Percentiles rank a stretch among this genome's conserved stretches.
Evolutionary conservation across 2,888 invertebrate species (phyloP).

Genomic region (Lochmaea capreae): DNA sequence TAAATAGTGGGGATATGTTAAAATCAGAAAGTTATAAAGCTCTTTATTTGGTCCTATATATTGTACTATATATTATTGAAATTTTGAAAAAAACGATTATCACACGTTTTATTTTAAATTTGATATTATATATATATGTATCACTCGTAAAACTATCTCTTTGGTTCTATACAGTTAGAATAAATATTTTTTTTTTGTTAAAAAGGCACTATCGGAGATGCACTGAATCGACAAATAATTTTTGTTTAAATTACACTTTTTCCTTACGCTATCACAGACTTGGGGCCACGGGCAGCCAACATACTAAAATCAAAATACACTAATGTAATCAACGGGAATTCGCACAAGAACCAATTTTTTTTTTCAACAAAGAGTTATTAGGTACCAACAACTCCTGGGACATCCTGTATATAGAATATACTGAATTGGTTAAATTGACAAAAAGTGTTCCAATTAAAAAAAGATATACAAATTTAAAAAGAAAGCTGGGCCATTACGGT

Average conservation of each 20-base stretch:
- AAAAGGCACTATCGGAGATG: constrained; percentile 46
- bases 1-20: constrained; percentile 34
- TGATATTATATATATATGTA: constrained; percentile 27
- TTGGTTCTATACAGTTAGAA: constrained; percentile 44
- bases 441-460: no score
- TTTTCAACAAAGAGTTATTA: no score
- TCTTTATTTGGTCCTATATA: constrained; percentile 48
- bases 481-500: no score
- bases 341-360: no score
- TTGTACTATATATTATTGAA: constrained; percentile 44
- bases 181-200: constrained; percentile 12
- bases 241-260: constrained; percentile 30
- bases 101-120: constrained; percentile 39
- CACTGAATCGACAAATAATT: constrained; percentile 43
- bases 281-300: constrained; percentile 36
- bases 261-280: constrained; percentile 48
- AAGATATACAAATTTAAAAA: no score
- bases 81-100: constrained; percentile 35
- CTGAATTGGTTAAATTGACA: no score
- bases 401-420: no score
- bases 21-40: constrained; percentile 44
- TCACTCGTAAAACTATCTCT: constrained; percentile 43
- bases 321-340: background rate
- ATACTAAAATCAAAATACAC: constrained; percentile 34
- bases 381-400: no score